Evolutionary conservation across 2,113 vertebrate genomes (phyloP), one percentile per base, ranked within the genome.

Genomic region (Muntiacus reevesi): DNA sequence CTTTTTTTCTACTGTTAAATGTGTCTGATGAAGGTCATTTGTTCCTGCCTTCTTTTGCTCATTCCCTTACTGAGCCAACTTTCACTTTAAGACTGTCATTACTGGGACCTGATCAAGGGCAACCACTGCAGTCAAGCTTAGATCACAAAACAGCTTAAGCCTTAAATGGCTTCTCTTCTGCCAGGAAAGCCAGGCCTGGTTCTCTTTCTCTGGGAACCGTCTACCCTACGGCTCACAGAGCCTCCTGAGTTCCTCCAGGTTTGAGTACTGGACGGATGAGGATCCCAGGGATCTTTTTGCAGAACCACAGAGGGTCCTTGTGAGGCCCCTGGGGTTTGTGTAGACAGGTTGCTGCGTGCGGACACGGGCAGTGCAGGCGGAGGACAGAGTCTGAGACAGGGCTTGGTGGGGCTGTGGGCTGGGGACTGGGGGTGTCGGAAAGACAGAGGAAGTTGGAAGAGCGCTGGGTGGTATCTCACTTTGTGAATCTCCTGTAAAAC

Each of bases 11-110:
- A 3, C 21, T 40, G 36, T 74, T 11, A 40, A 21, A 40, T 25
- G n/a, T 74, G 25, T 45, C 76, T 47, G 27, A 30, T 1, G 43
- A 47, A 5, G 13, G 76, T 47, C 76, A 17, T 17, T 79, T 28
- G 7, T 17, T 47, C 43, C 27, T 47, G 76, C 43, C 4, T 47
- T 47, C 14, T 30, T 47, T 47, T 79, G 43, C 47, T 79, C 1
- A 1, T 6, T 13, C 10, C 67, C 36, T 74, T 40, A 40, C 0
- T 2, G 67, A 74, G 67, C 67, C 67, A 74, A 0, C 67, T 40
- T 74, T 23, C 36, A 25, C 67, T 23, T 23, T 74, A 40, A 40
- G 36, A 40, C 21, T 12, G 3, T 74, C 67, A 3, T 25, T 16
- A 5, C 43, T 47, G 76, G 27, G 43, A 79, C 76, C 43, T 17